Conservation (phyloP, 1,140 invertebrate genomes). For the Aphelinus certus region DNA sequence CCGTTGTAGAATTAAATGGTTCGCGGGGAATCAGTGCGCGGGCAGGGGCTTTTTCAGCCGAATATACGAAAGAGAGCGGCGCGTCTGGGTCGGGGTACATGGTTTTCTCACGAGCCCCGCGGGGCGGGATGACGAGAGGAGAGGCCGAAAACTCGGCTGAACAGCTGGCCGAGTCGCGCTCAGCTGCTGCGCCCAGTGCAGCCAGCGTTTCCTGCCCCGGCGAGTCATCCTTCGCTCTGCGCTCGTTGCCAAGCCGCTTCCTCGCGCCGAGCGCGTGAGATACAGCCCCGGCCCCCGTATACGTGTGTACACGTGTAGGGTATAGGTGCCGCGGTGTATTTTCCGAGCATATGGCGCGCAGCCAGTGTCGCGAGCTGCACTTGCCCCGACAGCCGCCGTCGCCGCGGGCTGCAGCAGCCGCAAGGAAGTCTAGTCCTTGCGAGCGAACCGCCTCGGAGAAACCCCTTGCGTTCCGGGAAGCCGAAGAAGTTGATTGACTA, state of each 20-base stretch:
- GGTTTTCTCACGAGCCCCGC: constrained; percentile 25
- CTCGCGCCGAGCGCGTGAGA: background rate
- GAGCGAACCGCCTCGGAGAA: constrained; percentile 6
- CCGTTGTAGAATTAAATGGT: no score
- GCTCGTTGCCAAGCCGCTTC: background rate
- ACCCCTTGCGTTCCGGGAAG: constrained; percentile 27
- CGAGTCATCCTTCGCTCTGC: no score
- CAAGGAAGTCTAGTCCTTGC: constrained; percentile 35
- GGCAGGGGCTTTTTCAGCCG: no score
- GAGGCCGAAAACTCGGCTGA: background rate
- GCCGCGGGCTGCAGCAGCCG: background rate
- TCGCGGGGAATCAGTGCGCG: no score
- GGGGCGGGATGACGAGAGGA: no score
- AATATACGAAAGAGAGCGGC: no score
- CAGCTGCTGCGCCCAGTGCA: constrained; percentile 21
- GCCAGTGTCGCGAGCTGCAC: background rate
- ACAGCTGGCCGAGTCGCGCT: constrained; percentile 32
- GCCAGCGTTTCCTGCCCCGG: constrained; percentile 12
- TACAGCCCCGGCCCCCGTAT: background rate
- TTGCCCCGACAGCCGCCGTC: no score
- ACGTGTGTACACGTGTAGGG: background rate
- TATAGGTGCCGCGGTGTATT: background rate
- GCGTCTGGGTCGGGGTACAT: background rate
- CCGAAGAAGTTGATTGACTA: constrained; percentile 37
- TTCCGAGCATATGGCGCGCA: constrained; percentile 20